Evolutionary conservation across 2,113 vertebrate species (phyloP), one percentile per base, ranked within the genome.

Genomic region (Saccopteryx bilineata): DNA sequence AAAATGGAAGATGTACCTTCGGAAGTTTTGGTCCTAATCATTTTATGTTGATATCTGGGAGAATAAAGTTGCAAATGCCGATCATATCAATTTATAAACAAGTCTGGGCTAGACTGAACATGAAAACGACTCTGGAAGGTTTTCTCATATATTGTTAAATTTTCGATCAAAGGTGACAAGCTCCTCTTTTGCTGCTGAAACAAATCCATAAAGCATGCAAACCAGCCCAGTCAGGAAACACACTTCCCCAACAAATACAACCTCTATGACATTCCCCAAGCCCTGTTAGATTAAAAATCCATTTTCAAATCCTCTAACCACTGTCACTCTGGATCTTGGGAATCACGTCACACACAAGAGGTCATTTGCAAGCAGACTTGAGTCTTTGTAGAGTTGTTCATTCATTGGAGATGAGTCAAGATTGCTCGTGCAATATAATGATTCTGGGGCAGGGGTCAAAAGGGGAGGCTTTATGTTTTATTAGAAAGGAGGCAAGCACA

Each of bases 81-180:
- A 93, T 71, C 21, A 1, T 9, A 87, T 87, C 66, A 94, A n/a
- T 65, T 79, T 83, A 61, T 79, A 93, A 93, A 94, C 58, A 91
- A 96, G 52, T 96, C 58, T 87, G 52, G 26, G 13, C 4, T 58
- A 84, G 26, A 87, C 19, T 58, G 56, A 96, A 90, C 69, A 71
- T 81, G 31, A 80, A 23, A 66, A 96, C 46, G 75, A 90, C 17
- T 84, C 61, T 95, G 48, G 71, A 92, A 75, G 21, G 54, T 50
- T 90, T 92, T 87, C 58, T 66, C 56, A 84, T 75, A 12, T 58
- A 75, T 58, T 63, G 50, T 66, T 87, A 96, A 93, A 66, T 80
- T 89, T 95, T 95, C 68, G 75, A 85, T 84, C 83, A 83, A 92
- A 71, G 28, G 86, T 94, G 90, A 87, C 71, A 95, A 83, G 39